Base-by-base conservation (phyloP, 2,888 invertebrate species). In the Meiosimyza platycephala region DNA sequence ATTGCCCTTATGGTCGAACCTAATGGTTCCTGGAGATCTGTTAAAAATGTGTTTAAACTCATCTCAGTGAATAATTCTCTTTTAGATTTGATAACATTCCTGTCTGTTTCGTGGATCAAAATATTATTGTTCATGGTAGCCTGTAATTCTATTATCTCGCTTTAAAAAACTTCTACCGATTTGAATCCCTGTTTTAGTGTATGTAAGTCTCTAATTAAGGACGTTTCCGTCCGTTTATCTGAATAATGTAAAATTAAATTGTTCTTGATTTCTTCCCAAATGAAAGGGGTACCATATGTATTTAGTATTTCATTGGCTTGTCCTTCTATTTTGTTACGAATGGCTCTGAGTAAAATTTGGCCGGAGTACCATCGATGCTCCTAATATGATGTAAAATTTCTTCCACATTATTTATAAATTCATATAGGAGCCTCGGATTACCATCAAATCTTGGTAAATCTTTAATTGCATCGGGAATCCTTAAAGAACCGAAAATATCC, bases 401-500 rank as follows among this genome's bases (percentile, higher is more conserved):
- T 52, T 76, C 73, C 5, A 76, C 72, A 62, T 77, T 77, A 54
- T 54, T 73, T 1, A 77, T 51, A 50, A 75, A 76, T 18, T 76
- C 76, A 47, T 71, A 69, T 1, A 77, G 50, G 1, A 73, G 16
- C 47, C 71, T 50, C 2, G 73, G 71, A n/a, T 28, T 28, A 3
- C 28, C 28, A 4, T 28, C 28, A 28, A 74, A 74, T 0, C 71
- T 72, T 0, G 77, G 76, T n/a, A 77, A 50, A 55, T 78, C 74
- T 54, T 77, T 77, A 12, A 76, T 76, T n/a, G 73, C 76, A 55
- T 78, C 77, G 0, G 77, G 76, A 7, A 78, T 72, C 3, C 28
- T 28, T 3, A 28, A 4, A 28, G 28, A 28, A 4, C 3, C 4
- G 4, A 28, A 28, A 28, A 28, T 28, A 28, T 28, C 28, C 3